Evolutionary conservation across 2,888 invertebrate genomes (phyloP).

Genomic region (Drosophila gaucha): DNA sequence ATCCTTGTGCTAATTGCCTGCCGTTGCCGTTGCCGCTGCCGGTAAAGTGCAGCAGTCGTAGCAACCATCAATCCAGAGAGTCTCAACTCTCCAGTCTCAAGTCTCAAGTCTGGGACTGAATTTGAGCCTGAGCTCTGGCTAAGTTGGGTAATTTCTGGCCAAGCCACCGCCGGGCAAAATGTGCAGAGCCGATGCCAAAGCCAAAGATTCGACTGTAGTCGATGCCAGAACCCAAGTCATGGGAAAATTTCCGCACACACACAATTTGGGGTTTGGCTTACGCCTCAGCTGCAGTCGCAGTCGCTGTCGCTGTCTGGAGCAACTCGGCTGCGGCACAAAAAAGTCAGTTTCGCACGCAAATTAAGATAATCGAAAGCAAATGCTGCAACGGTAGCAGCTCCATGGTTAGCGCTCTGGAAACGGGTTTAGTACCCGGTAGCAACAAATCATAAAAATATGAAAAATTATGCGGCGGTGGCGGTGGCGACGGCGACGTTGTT

Average conservation of each 20-base stretch:
- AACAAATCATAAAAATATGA: slow-evolving; percentile 80
- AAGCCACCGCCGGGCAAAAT: slow-evolving; percentile 76
- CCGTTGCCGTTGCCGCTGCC: slow-evolving; percentile 38
- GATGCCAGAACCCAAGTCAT: slow-evolving; percentile 68
- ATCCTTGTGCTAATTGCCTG: slow-evolving; percentile 78
- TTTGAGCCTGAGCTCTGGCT: slow-evolving; percentile 41
- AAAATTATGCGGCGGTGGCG: slow-evolving; percentile 70
- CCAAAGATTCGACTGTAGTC: slow-evolving; percentile 12
- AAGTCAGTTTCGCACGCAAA: slow-evolving; percentile 84
- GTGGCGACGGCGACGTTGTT: slow-evolving; percentile 28
- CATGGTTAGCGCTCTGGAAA: slow-evolving; percentile 73
- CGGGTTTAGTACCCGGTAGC: slow-evolving; percentile 81
- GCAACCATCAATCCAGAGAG: slow-evolving; percentile 72
- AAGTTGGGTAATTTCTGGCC: slow-evolving; percentile 76
- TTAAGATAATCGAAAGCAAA: slow-evolving; percentile 83
- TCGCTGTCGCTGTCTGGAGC: slow-evolving; percentile 13
- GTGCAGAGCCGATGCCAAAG: slow-evolving; percentile 32
- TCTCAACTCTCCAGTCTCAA: slow-evolving; percentile 33
- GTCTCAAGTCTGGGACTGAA: slow-evolving; percentile 37
- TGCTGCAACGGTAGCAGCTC: slow-evolving; percentile 71
- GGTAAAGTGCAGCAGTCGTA: slow-evolving; percentile 68
- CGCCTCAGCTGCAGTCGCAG: slow-evolving; percentile 45
- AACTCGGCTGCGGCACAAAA: slow-evolving; percentile 53
- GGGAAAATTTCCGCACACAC: slow-evolving; percentile 79
- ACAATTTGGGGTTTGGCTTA: slow-evolving; percentile 80